phyloP scores from a whole-genome alignment of 2,888 invertebrate genomes.

The Didymodactylos carnosus region DNA sequence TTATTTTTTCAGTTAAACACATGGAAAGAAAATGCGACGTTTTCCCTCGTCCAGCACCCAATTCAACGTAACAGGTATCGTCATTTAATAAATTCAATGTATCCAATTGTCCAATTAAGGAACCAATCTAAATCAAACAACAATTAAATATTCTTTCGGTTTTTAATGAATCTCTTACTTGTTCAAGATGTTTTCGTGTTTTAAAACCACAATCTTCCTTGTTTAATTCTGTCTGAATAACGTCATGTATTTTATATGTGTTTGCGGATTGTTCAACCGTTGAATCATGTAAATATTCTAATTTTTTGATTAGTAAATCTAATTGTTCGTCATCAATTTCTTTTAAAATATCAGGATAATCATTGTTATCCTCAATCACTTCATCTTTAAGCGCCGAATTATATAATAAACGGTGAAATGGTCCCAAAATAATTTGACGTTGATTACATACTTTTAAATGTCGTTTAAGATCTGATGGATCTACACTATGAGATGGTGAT shows the following conservation, averaged over 20 bases:
- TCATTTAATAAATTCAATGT: not conserved
- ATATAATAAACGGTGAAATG: not conserved
- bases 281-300: not conserved
- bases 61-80: slow-evolving; percentile 1
- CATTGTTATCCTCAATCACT: not conserved
- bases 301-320: not conserved
- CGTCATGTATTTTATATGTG: not conserved
- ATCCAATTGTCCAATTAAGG: not conserved
- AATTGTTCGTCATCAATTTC: not conserved
- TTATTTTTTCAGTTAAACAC: not conserved
- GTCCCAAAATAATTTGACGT: not conserved
- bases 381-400: not conserved
- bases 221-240: not conserved
- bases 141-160: too few relatives aligned
- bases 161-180: too few relatives aligned
- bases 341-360: not conserved
- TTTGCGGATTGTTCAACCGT: not conserved
- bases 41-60: slow-evolving; percentile 10
- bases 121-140: too few relatives aligned
- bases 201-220: not conserved
- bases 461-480: not conserved
- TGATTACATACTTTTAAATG: not conserved
- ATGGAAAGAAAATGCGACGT: not conserved
- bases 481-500: not conserved
- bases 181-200: not conserved